phyloP scores from a whole-genome alignment of 2,797 vertebrate genomes.

The Dipus sagitta region DNA sequence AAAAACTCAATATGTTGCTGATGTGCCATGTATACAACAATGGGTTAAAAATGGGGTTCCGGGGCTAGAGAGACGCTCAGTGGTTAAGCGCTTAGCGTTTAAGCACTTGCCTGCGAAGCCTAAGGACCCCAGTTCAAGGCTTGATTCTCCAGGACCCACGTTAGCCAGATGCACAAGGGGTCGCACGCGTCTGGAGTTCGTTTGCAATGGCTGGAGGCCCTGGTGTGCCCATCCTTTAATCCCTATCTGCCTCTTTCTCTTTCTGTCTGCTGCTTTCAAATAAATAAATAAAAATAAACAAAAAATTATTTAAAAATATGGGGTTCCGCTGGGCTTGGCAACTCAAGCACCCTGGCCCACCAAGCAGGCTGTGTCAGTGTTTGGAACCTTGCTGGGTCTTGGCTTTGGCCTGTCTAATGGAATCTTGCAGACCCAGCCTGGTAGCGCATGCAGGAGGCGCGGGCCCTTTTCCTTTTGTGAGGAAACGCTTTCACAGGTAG shows the following conservation, averaged over 20 bases:
- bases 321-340: not conserved
- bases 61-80: too few species aligned
- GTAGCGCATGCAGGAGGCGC: not conserved
- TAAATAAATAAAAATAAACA: too few species aligned
- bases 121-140: too few species aligned
- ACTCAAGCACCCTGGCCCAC: not conserved
- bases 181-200: too few species aligned
- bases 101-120: too few species aligned
- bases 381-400: not conserved
- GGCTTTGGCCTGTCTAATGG: not conserved
- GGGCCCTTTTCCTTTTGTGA: slow-evolving; percentile 13
- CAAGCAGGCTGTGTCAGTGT: not conserved
- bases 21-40: slow-evolving; percentile 1
- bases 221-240: too few species aligned
- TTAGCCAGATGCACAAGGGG: too few species aligned
- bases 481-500: slow-evolving; percentile 44
- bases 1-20: not conserved
- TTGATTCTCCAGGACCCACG: too few species aligned
- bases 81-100: too few species aligned
- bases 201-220: too few species aligned
- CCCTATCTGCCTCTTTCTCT: too few species aligned
- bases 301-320: not conserved
- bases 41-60: not conserved
- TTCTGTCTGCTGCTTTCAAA: too few species aligned
- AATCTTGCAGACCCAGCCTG: not conserved